Evolutionary conservation across 2,113 vertebrate genomes (phyloP), one percentile per base, ranked within the genome.

Genomic region (Phalacrocorax brasilianus): DNA sequence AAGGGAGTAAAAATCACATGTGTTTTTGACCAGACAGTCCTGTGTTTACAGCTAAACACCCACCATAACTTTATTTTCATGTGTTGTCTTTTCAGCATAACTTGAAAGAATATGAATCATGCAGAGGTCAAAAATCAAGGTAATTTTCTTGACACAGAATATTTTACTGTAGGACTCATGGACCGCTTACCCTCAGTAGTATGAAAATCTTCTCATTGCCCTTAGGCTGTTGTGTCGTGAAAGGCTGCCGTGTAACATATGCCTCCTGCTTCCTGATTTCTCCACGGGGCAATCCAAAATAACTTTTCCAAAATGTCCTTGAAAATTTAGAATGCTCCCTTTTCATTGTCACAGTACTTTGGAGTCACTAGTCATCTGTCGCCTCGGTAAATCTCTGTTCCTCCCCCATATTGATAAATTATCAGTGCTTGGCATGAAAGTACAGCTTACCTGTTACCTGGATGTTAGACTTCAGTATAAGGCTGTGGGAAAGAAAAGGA

Each of bases 81-180:
- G 40, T 94, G 38, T 94, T 97, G 97, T 98, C 78, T 94, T 86
- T 97, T 96, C 95, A 86, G 75, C 85, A 88, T 96, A 95, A 87
- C 97, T 96, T 84, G 89, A 72, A 95, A 79, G 85, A 84, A 92
- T 42, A 33, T 66, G 24, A 94, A 83, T 97, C 89, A 95, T 58
- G 83, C 72, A 93, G 70, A 88, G 67, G 87, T 61, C 67, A 92
- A 91, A 92, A 78, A 94, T 33, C 0, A 2, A 95, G 86, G 75
- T 59, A 16, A 49, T 96, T 96, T 85, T 97, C 76, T 73, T 96
- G 94, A 81, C 75, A 59, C 11, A 12, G 75, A 80, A 94, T 97
- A 93, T 90, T 98, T 98, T 93, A 88, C 45, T 61, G 50, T 79
- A 91, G 70, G 88, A 94, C 74, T 97, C 87, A 81, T 8, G 53